These are phyloP conservation scores for Sphyrna mokarran DNA, from an alignment of 2,113 vertebrate genomes.

Conservation along the genomic window DNA sequence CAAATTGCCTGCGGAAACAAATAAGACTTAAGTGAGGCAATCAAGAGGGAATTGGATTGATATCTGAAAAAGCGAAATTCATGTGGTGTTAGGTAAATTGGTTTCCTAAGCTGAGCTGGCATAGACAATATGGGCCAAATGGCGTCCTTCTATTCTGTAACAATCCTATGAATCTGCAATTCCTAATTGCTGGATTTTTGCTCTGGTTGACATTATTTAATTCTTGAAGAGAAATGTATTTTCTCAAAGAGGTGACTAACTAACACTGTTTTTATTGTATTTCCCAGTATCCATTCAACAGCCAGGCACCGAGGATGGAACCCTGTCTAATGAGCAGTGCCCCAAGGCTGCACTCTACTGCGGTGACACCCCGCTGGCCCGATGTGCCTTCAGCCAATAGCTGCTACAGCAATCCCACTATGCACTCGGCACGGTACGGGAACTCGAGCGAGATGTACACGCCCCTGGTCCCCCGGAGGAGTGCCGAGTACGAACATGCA, in stretches of 20 bases:
- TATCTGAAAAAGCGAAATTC: not conserved
- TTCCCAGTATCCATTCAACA: conserved; percentile 85
- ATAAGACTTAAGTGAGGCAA: too few relatives aligned
- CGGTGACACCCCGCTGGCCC: conserved; percentile 87
- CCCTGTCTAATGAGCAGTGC: conserved; percentile 87
- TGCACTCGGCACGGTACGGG: conserved; percentile 85
- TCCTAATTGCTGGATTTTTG: not conserved
- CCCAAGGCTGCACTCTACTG: conserved; percentile 80
- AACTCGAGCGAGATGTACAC: conserved; percentile 87
- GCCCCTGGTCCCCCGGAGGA: conserved; percentile 79
- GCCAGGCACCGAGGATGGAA: conserved; percentile 89
- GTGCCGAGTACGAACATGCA: conserved; percentile 95
- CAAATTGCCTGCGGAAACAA: too few relatives aligned
- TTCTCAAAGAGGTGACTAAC: not conserved
- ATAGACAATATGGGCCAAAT: not conserved
- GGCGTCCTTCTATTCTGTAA: not conserved
- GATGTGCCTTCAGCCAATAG: conserved; percentile 82
- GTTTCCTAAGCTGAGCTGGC: not conserved
- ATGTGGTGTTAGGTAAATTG: not conserved
- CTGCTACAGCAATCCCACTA: conserved; percentile 83
- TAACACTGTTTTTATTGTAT: conserved; percentile 40
- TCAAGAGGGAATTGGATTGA: not conserved
- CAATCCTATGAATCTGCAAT: too few relatives aligned
- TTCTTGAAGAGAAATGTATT: not conserved
- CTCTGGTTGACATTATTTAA: too few relatives aligned